These are phyloP conservation scores for Dolichotis patagonum DNA, from an alignment of 2,113 vertebrate genomes.

Conservation along the genomic window DNA sequence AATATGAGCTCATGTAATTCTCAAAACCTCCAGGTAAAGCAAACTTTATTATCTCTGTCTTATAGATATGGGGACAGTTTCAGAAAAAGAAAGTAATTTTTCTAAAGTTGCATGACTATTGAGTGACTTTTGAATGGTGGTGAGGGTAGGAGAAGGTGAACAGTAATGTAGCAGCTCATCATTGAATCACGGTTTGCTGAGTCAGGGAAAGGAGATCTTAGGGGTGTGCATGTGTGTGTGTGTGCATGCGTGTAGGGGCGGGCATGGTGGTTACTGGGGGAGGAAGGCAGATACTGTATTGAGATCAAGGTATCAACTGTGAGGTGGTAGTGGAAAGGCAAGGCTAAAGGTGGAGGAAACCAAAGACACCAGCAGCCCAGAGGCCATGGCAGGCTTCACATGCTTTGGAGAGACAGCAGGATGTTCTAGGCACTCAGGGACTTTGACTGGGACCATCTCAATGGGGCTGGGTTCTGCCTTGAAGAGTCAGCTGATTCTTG, in stretches of 20 bases:
- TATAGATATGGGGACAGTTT: neutral
- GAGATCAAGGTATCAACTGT: no score
- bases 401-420: neutral
- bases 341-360: neutral
- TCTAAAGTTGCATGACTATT: neutral
- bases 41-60: neutral
- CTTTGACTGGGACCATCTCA: neutral
- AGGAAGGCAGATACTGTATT: neutral
- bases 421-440: neutral
- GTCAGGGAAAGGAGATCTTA: neutral
- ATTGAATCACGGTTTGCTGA: neutral
- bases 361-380: neutral
- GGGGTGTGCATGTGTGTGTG: neutral
- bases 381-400: fast-evolving
- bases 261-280: no score
- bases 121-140: neutral
- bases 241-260: neutral
- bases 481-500: neutral
- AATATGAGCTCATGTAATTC: neutral
- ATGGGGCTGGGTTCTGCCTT: neutral
- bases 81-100: neutral
- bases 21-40: neutral
- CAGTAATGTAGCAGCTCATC: neutral
- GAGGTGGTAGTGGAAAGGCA: neutral
- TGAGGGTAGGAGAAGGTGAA: fast-evolving